Conservation (phyloP, 2,888 invertebrate species). For the Kryphioiulus occultus region DNA sequence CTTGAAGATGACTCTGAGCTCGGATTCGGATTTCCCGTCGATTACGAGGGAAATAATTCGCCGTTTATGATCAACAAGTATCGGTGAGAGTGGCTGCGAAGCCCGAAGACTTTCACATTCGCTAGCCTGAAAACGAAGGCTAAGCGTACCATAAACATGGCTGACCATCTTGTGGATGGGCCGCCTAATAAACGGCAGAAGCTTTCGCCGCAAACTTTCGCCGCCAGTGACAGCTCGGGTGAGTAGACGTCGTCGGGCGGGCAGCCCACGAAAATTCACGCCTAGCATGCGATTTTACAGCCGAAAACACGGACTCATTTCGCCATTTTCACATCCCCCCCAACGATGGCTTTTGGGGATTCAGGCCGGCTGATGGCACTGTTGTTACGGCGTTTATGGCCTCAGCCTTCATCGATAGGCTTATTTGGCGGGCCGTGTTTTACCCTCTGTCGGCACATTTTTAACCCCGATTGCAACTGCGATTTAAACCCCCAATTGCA, state of each 20-base stretch:
- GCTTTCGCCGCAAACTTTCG: conserved; percentile 83
- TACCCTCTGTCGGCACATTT: not conserved
- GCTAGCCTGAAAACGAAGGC: conserved; percentile 41
- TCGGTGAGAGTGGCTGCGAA: conserved; percentile 16
- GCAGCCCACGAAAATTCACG: not conserved
- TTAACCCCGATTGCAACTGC: not conserved
- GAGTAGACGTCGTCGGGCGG: conserved; percentile 62
- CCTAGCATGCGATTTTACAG: not conserved
- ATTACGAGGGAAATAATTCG: conserved; percentile 52
- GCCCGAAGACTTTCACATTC: not conserved
- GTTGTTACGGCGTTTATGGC: conserved; percentile 46
- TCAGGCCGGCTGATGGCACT: conserved; percentile 48
- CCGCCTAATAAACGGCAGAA: conserved; percentile 96
- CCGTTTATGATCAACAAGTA: conserved; percentile 54
- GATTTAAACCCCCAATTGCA: too few species aligned
- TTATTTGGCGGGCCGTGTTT: not conserved
- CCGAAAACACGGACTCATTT: not conserved
- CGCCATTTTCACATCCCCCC: conserved; percentile 41
- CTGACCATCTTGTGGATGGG: conserved; percentile 88
- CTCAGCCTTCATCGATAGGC: not conserved
- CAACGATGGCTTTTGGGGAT: conserved; percentile 49
- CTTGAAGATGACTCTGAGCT: conserved; percentile 57
- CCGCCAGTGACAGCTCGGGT: conserved; percentile 75
- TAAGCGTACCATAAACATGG: conserved; percentile 69
- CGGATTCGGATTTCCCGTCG: conserved; percentile 54